Percentiles rank a stretch among this genome's conserved stretches.
Evolutionary conservation across 2,113 vertebrate genomes (phyloP).

Genomic region (Pionites leucogaster): DNA sequence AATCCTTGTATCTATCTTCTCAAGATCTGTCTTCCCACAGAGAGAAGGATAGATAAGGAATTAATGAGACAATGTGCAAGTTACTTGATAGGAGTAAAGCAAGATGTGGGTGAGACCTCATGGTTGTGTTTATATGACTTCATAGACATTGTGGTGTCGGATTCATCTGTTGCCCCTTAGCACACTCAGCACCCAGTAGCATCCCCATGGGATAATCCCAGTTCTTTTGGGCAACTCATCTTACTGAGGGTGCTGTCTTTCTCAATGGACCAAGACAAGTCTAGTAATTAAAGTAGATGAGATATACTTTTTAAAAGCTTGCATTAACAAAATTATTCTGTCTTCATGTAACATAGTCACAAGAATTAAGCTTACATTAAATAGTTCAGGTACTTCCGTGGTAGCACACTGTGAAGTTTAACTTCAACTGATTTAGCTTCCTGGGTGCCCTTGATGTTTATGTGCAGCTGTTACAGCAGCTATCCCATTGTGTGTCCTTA

Average conservation of each 20-base stretch:
- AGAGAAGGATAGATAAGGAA: background rate
- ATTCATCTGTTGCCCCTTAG: background rate
- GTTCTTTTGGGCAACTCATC: background rate
- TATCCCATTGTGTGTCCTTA: background rate
- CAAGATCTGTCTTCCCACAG: background rate
- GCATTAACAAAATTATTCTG: background rate
- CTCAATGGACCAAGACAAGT: background rate
- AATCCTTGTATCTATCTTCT: background rate
- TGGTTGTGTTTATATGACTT: background rate
- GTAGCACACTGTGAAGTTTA: background rate
- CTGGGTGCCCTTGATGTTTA: background rate
- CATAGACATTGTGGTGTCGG: background rate
- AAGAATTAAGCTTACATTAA: background rate
- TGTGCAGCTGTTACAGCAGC: background rate
- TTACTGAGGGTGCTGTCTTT: background rate
- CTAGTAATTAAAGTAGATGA: background rate
- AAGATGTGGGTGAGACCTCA: background rate
- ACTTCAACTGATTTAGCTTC: background rate
- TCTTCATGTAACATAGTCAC: background rate
- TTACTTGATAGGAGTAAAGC: background rate
- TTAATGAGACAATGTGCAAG: background rate
- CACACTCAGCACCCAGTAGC: background rate
- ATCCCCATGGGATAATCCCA: background rate
- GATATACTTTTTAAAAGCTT: background rate
- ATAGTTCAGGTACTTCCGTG: background rate